Base-by-base conservation (phyloP, 2,797 vertebrate species). In the Enteromius paludinosus region DNA sequence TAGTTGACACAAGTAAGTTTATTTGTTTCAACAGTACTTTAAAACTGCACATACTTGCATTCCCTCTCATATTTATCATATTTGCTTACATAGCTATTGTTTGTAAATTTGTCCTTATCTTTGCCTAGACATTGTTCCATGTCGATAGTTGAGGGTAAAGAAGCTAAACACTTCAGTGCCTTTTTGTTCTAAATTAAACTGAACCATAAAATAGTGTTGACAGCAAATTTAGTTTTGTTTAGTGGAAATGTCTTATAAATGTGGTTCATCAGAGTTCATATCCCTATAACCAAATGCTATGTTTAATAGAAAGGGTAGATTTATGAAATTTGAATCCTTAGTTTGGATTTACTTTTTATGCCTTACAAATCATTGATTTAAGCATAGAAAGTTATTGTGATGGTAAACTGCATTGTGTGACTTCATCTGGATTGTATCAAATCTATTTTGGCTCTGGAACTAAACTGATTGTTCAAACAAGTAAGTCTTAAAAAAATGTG, bases 361-460 rank as follows among this genome's bases (percentile, higher is more conserved):
- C 2, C 6, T 7, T 25, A 30, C 15, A 28, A 61, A 38, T 79
- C 38, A 41, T 28, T 72, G 62, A 0, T 70, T 41, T 43, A 1
- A 14, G 2, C 3, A 11, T 30, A 20, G 15, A 25, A 4, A 33
- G 52, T 84, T 82, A 75, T 79, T 79, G 76, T 68, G 20, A 20
- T 75, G n/a, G 5, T 20, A n/a, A 54, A 56, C 6, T 30, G 28
- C 47, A 82, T 8, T 85, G 90, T 89, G 91, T 90, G 90, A 77
- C 0, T 56, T 0, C n/a, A 20, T 54, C 59, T 81, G 83, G 20
- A 49, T 8, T 4, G 3, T 1, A 2, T 64, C 54, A 86, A 71
- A 74, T 92, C 25, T 5, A 88, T 64, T 91, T 91, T 87, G 88
- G 85, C 5, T 80, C 71, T 66, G 89, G 87, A 25, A 86, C 75